Evolutionary conservation across 2,797 vertebrate species (phyloP), one percentile per base, ranked within the genome.

Genomic region (Thunnus albacares): DNA sequence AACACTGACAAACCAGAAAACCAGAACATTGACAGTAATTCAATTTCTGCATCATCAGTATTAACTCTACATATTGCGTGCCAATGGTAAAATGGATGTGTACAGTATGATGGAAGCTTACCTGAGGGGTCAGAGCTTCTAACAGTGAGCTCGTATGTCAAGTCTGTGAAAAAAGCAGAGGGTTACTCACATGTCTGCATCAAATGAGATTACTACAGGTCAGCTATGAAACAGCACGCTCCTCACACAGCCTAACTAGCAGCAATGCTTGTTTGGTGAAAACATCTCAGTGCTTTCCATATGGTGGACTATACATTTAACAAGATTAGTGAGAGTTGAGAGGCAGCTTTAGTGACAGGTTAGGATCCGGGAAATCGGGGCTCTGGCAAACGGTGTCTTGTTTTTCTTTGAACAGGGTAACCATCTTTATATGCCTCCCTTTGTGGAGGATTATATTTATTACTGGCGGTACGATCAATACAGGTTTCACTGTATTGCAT

Each of bases 91-190:
- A 81, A 22, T 14, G 22, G 33, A 60, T 11, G 28, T 0, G 7
- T 77, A 14, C 15, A 61, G 61, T 30, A 17, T 11, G 4, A 80
- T 24, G 13, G 65, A 61, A 13, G 53, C 96, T 98, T 96, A 99
- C 98, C 98, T 95, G 97, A 94, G n/a, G 95, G 93, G 61, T 98
- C 97, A 0, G 96, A 97, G 92, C 95, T 97, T 90, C 97, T 97
- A 82, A 98, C 93, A 8, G 96, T 98, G 94, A 99, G 95, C 90
- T 99, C 97, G 49, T 98, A 99, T 0, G 97, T 98, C 91, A 99
- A 89, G 91, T 99, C 98, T 99, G 90, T 82, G 90, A 90, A 91
- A 68, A 85, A 75, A 81, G 28, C 55, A 82, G 53, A 80, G 56
- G 55, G 63, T 76, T 58, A 81, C 41, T 84, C 70, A 68, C 41